These are phyloP conservation scores for Sminthurides aquaticus DNA, from an alignment of 2,888 invertebrate genomes.

Conservation along the genomic window DNA sequence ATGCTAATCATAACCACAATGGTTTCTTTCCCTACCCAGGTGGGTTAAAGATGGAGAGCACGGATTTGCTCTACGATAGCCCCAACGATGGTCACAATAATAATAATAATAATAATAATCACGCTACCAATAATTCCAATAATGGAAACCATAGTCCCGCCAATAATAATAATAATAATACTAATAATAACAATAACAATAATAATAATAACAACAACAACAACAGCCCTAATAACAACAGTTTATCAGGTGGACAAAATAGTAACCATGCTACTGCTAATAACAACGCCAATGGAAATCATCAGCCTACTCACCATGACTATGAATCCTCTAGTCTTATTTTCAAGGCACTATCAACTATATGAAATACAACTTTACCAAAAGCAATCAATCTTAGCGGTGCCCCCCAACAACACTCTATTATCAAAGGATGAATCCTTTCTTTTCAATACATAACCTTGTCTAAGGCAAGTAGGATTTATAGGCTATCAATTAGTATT, in stretches of 20 bases:
- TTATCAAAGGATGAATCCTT: too few relatives aligned
- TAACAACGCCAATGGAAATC: slow-evolving; percentile 6
- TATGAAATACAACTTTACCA: too few relatives aligned
- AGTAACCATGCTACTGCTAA: background rate
- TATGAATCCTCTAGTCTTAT: slow-evolving; percentile 43
- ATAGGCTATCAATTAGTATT: too few relatives aligned
- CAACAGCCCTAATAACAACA: too few relatives aligned
- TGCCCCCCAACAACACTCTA: too few relatives aligned
- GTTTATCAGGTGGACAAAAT: background rate
- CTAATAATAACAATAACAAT: slow-evolving; percentile 17
- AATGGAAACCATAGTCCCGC: slow-evolving; percentile 22
- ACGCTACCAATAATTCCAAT: slow-evolving; percentile 12
- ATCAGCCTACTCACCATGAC: slow-evolving; percentile 20
- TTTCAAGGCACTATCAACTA: slow-evolving; percentile 37
- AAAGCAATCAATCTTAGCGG: too few relatives aligned
- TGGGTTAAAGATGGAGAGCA: slow-evolving; percentile 32
- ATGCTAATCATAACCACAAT: slow-evolving; percentile 40
- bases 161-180: slow-evolving; percentile 19
- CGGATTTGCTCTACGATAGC: slow-evolving; percentile 22
- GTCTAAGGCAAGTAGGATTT: too few relatives aligned
- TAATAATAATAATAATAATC: slow-evolving; percentile 13
- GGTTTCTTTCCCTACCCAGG: slow-evolving; percentile 30
- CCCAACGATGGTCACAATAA: slow-evolving; percentile 6
- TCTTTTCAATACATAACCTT: too few relatives aligned
- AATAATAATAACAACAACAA: slow-evolving; percentile 26